Conservation (phyloP, 2,797 vertebrate genomes). For the Crenichthys baileyi region DNA sequence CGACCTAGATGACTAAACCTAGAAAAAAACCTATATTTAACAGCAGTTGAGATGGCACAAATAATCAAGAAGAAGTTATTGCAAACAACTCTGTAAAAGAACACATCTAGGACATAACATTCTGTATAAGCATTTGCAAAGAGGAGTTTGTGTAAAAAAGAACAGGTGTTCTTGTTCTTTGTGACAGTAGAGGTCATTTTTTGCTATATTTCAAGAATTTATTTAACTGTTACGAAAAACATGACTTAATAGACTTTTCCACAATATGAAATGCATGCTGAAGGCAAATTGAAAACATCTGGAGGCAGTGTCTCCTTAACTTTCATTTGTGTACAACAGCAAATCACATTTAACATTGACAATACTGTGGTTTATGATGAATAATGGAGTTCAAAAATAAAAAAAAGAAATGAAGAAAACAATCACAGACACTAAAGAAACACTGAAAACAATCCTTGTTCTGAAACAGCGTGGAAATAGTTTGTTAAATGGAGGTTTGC, state of each 20-base stretch:
- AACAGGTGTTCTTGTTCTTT: neutral
- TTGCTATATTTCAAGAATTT: neutral
- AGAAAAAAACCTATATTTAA: neutral
- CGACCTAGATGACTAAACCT: neutral
- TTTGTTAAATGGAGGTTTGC: neutral
- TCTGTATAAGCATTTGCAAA: neutral
- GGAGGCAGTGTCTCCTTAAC: neutral
- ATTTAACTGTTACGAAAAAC: neutral
- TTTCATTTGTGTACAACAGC: neutral
- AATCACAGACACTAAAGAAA: neutral
- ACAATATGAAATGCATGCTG: neutral
- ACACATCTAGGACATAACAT: neutral
- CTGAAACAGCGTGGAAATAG: neutral
- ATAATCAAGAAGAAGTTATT: neutral
- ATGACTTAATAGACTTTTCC: neutral
- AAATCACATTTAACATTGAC: neutral
- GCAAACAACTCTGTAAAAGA: neutral
- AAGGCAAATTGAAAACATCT: neutral
- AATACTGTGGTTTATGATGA: neutral
- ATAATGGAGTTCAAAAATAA: neutral
- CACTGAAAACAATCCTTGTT: neutral
- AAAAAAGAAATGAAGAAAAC: neutral
- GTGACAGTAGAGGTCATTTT: neutral
- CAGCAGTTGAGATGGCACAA: neutral
- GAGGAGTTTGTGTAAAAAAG: neutral